Base-by-base conservation (phyloP, 2,888 invertebrate species). In the Petrolisthes manimaculis region DNA sequence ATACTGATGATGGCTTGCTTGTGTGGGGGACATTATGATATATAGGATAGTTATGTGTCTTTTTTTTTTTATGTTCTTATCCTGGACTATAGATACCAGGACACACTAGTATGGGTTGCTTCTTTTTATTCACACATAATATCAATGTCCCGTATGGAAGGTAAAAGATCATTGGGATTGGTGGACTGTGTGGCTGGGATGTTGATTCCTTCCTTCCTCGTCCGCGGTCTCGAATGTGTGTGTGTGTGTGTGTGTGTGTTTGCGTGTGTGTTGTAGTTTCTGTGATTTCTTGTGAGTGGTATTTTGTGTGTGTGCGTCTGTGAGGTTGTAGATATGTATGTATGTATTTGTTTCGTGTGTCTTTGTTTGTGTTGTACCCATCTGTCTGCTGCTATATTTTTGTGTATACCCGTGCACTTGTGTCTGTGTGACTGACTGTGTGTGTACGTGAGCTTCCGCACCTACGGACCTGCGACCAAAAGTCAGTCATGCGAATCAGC, bases 231-330 rank as follows among this genome's bases (percentile, higher is more conserved):
- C 24, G 9, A 56, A 12, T 55, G 24, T 55, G 21, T 78, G 53
- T 80, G 61, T 80, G 56, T 80, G 56, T 81, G 37, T 61, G 37
- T 61, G 67, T 81, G 67, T 61, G 37, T 67, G 67, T 21, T 14
- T 81, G 24, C 24, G 8, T 67, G 37, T 61, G 67, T 61, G 51
- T 81, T 14, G 24, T 4, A 24, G 71, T n/a, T 8, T 54, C 8
- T 67, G 71, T 37, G 12, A 6, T 53, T 83, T 69, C 14, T 55
- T 80, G 80, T 80, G 80, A 55, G 80, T 80, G 56, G 54, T 54
- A 55, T 54, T 56, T n/a, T 80, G 80, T 80, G 80, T 56, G 80
- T 80, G 56, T 55, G 55, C 3, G 79, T 53, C 3, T 53, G 12
- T 18, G 79, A 1, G 4, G 8, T 2, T 78, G 24, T 53, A 0